Evolutionary conservation across 2,113 vertebrate species (phyloP), one percentile per base, ranked within the genome.

Genomic region (Erinaceus europaeus): DNA sequence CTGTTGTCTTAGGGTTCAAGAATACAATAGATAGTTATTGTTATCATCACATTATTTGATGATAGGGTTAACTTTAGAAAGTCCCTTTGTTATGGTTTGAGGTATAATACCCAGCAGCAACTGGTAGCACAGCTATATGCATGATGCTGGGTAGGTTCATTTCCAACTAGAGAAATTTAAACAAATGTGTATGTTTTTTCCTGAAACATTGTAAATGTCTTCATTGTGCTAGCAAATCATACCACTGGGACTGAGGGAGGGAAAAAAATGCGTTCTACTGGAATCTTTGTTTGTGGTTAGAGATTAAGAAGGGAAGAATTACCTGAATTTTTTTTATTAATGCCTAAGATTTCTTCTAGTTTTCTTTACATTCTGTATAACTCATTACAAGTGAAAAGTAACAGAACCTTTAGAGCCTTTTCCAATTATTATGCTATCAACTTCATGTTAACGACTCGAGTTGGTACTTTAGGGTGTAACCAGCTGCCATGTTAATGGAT

Each of bases 211-310:
- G n/a, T n/a, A n/a, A n/a, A 89, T 86, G 86, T 86, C 67, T 89
- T 94, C 73, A 68, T n/a, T 52, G 62, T 84, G 57, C 90, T 81
- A 87, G 72, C 40, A 81, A 90, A 90, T 77, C 62, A 73, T 81
- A 64, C 83, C 74, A 44, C 36, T 90, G 79, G 50, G 64, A 90
- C 79, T 73, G 38, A 91, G 55, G 74, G 44, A 84, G 69, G 89
- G n/a, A 93, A 88, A 84, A 81, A 74, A 90, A 77, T 34, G 20
- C 67, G 77, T 34, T 73, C 25, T 40, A 4, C 23, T 73, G 50
- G 62, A 73, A 78, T 90, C 57, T 81, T 87, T 78, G 84, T 84
- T 67, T 79, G 83, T 46, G 55, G 84, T 84, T 80, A 36, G 44
- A 90, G 50, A 88, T 91, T 57, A 87, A 84, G 75, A 86, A 67